Conservation (phyloP, 2,888 invertebrate species). For the Ophion slaviceki region DNA sequence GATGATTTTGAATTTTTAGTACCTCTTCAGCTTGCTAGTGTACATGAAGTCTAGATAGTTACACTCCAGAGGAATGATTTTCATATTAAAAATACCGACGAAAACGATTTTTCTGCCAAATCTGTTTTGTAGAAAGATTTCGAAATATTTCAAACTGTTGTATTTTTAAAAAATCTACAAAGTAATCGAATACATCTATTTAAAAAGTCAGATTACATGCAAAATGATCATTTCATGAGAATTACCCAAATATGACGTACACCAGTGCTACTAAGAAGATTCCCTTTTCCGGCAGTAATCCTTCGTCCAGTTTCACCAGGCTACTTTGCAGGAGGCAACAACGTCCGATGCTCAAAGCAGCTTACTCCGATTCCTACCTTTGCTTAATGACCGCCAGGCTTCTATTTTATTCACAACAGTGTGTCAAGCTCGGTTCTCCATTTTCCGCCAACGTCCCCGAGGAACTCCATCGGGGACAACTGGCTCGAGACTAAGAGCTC, state of each 20-base stretch:
- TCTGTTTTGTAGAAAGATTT: too few relatives aligned
- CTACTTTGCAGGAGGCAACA: background rate
- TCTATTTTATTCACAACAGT: conserved; percentile 14
- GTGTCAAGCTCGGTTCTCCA: conserved; percentile 9
- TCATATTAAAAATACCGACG: too few relatives aligned
- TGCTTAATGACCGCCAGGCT: background rate
- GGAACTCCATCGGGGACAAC: background rate
- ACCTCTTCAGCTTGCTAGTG: too few relatives aligned
- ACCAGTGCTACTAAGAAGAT: background rate
- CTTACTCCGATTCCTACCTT: background rate
- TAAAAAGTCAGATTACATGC: too few relatives aligned
- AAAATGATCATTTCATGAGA: too few relatives aligned
- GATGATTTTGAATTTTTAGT: too few relatives aligned
- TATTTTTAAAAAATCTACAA: too few relatives aligned
- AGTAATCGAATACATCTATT: too few relatives aligned
- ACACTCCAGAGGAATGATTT: too few relatives aligned
- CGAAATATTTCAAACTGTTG: too few relatives aligned
- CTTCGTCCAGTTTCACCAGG: background rate
- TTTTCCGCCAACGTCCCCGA: background rate
- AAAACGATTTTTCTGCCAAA: too few relatives aligned
- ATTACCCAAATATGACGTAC: background rate
- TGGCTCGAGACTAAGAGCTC: background rate
- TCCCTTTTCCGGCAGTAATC: background rate
- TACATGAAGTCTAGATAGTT: too few relatives aligned
- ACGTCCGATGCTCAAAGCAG: background rate